Conservation (phyloP, 2,797 vertebrate genomes). For the Pteronotus mesoamericanus region DNA sequence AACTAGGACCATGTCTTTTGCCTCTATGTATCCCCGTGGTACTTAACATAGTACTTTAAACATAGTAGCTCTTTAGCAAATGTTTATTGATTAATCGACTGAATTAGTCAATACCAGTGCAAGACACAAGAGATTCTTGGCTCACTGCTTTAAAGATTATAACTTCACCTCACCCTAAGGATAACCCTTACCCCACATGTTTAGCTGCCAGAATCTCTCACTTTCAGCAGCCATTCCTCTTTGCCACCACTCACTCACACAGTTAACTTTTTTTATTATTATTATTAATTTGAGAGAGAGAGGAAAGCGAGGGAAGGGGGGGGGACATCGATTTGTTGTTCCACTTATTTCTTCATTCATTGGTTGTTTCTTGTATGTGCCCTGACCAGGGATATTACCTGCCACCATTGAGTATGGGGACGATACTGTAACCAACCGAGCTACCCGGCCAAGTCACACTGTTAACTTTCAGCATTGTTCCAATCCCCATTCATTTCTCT, state of each 20-base stretch:
- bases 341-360: not conserved
- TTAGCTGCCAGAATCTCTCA: not conserved
- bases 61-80: not conserved
- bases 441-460: not conserved
- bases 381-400: not conserved
- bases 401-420: not conserved
- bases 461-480: conserved; percentile 34
- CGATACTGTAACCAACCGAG: not conserved
- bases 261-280: not conserved
- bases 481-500: conserved; percentile 32
- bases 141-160: not conserved
- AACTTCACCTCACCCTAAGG: not conserved
- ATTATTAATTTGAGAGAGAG: not conserved
- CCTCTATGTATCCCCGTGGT: not conserved
- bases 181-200: not conserved
- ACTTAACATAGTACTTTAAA: not conserved
- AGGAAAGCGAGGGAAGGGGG: not conserved
- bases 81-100: conserved; percentile 22
- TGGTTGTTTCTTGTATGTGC: not conserved
- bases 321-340: not conserved
- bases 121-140: not conserved
- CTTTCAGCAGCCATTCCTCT: not conserved
- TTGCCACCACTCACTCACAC: not conserved
- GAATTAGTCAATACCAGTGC: not conserved
- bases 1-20: not conserved